Base-by-base conservation (phyloP, 1,140 invertebrate species). In the Drosophila watanabei region DNA sequence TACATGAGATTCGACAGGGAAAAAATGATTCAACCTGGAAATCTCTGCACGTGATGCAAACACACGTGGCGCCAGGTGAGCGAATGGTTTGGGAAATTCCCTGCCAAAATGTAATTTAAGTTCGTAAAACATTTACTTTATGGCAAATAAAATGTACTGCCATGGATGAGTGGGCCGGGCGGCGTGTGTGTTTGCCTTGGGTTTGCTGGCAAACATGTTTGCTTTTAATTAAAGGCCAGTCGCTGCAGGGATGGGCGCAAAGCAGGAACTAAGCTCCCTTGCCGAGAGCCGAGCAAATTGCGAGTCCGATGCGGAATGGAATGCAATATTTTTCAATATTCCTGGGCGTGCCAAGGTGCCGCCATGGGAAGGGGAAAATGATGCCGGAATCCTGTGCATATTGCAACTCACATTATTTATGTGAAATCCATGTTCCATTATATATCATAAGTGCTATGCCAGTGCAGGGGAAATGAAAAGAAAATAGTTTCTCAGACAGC, bases 201-300 rank as follows among this genome's bases (percentile, higher is more conserved):
- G 79, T 83, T 83, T 73, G 68, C 54, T 49, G 75, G 66, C 77
- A 87, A 87, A 87, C 78, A 84, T 87, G 78, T 87, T 89, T 87
- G 80, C 77, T 89, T 87, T 87, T 84, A 84, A 87, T 88, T 87
- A 88, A 87, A 89, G 79, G 45, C 75, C 64, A 46, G 48, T 20
- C 18, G 33, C 39, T 30, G 28, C 24, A 45, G 65, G 28, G 16
- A 45, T 33, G 46, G 57, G 20, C 33, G 9, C 20, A 28, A 39
- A 7, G 16, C 39, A 39, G 24, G 28, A 46, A 45, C 68, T 75
- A 73, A 75, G 69, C 57, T 52, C 59, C 24, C 24, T 72, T 43
- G 70, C 41, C 69, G 24, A 24, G 24, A 39, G 63, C 28, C 63
- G 28, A 48, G 51, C 33, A 39, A 56, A 66, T 69, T 57, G 43